Conservation (phyloP, 2,888 invertebrate genomes). For the Cartodere bifasciata region DNA sequence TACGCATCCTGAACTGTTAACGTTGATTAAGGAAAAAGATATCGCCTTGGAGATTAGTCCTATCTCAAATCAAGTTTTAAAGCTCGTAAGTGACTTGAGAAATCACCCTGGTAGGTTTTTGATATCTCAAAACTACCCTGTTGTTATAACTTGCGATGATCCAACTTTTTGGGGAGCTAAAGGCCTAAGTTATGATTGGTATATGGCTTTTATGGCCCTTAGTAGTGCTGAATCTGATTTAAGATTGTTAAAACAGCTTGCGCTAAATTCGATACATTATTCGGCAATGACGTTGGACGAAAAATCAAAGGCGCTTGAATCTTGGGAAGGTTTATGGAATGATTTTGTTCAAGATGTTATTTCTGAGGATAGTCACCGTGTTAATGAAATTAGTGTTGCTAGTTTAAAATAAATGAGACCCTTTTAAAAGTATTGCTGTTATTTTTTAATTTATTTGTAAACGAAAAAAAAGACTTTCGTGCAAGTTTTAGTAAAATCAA, state of each 20-base stretch:
- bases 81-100: slow-evolving; percentile 54
- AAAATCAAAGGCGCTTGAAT: slow-evolving; percentile 37
- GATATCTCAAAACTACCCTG: slow-evolving; percentile 52
- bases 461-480: too few relatives aligned
- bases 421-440: too few relatives aligned
- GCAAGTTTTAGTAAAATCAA: too few relatives aligned
- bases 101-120: slow-evolving; percentile 60
- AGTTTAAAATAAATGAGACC: too few relatives aligned
- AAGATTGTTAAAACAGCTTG: slow-evolving; percentile 56
- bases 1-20: slow-evolving; percentile 56
- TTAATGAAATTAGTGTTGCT: too few relatives aligned
- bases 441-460: too few relatives aligned
- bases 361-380: too few relatives aligned
- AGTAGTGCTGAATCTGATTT: slow-evolving; percentile 55
- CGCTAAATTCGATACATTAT: slow-evolving; percentile 60
- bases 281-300: slow-evolving; percentile 42
- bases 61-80: slow-evolving; percentile 61
- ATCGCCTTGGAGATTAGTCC: slow-evolving; percentile 68
- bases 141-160: slow-evolving; percentile 65
- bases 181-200: slow-evolving; percentile 63
- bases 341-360: slow-evolving; percentile 36
- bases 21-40: slow-evolving; percentile 40
- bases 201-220: slow-evolving; percentile 63
- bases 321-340: slow-evolving; percentile 47
- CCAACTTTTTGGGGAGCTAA: slow-evolving; percentile 61